Evolutionary conservation across 1,140 invertebrate genomes (phyloP).

Genomic region (Drosophila parabipectinata): DNA sequence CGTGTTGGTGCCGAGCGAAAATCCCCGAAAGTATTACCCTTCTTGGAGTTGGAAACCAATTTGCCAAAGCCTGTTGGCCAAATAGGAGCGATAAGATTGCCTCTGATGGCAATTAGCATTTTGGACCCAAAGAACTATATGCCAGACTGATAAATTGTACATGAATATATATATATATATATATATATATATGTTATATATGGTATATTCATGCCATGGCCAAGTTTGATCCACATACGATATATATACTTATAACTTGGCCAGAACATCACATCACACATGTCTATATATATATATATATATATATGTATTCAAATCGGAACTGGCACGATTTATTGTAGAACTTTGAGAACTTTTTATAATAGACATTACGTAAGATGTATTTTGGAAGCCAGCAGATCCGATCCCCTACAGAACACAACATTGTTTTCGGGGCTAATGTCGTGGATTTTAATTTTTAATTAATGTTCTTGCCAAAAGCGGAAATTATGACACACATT

Average conservation of each 20-base stretch:
- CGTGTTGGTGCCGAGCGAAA: slow-evolving; percentile 7
- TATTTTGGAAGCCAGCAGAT: slow-evolving; percentile 36
- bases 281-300: background rate
- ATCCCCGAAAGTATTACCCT: slow-evolving; percentile 9
- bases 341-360: slow-evolving; percentile 31
- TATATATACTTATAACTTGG: background rate
- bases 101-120: slow-evolving; percentile 20
- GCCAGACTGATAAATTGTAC: background rate
- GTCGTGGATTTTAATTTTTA: slow-evolving; percentile 11
- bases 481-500: slow-evolving; percentile 69
- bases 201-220: slow-evolving; percentile 27
- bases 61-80: slow-evolving; percentile 10
- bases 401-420: background rate
- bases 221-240: background rate
- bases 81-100: slow-evolving; percentile 19
- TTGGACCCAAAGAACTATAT: background rate
- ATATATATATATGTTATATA: background rate
- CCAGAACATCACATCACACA: slow-evolving; percentile 4
- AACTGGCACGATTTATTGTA: slow-evolving; percentile 44
- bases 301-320: slow-evolving; percentile 38
- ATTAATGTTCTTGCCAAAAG: slow-evolving; percentile 41
- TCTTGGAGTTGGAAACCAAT: slow-evolving; percentile 5
- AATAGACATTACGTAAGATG: slow-evolving; percentile 67
- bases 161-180: background rate
- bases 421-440: slow-evolving; percentile 31